Conservation (phyloP, 2,888 invertebrate species). For the Zootermopsis nevadensis region DNA sequence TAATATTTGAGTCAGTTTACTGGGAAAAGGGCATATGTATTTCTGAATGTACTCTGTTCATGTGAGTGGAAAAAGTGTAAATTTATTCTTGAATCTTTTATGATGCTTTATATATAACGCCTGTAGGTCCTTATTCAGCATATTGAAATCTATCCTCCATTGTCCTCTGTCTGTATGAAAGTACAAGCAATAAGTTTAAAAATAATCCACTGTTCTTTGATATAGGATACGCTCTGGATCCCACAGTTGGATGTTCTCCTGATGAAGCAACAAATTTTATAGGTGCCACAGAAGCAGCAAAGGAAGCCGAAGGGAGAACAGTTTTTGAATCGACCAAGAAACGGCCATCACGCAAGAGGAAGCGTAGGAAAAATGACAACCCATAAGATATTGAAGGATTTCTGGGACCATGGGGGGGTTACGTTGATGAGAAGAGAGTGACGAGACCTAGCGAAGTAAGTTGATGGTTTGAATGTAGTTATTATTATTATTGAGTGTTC, state of each 20-base stretch:
- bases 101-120: too few species aligned
- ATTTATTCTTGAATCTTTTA: too few species aligned
- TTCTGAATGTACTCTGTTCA: too few species aligned
- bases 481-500: too few species aligned
- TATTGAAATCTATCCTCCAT: too few species aligned
- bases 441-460: conserved; percentile 85
- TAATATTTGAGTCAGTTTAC: too few species aligned
- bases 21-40: too few species aligned
- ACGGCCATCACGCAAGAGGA: conserved; percentile 81
- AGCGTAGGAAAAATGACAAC: conserved; percentile 88
- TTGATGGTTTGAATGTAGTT: background rate
- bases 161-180: too few species aligned
- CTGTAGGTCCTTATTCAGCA: too few species aligned
- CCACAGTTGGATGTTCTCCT: conserved; percentile 75
- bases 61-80: too few species aligned
- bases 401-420: conserved; percentile 98
- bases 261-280: conserved; percentile 60
- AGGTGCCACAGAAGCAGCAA: conserved; percentile 75
- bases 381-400: conserved; percentile 95
- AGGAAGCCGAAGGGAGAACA: conserved; percentile 82
- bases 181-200: too few species aligned
- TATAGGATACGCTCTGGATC: conserved; percentile 89
- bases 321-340: conserved; percentile 89
- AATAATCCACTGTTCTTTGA: conserved; percentile 6
- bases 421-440: conserved; percentile 86